These are phyloP conservation scores for Drosophila monieri DNA, from an alignment of 2,888 invertebrate species.

Conservation along the genomic window DNA sequence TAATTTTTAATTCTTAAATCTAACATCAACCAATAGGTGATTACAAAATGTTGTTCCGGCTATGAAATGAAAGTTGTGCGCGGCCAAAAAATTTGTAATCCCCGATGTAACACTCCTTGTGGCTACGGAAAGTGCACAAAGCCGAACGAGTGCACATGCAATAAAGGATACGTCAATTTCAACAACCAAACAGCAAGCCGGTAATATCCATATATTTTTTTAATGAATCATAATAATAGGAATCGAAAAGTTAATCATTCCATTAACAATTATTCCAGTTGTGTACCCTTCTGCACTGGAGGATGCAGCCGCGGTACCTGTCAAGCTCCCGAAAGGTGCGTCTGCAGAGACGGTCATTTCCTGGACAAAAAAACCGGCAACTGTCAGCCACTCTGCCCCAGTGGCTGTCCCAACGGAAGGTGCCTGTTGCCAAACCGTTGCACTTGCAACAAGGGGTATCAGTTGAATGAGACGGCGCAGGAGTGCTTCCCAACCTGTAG, in stretches of 20 bases:
- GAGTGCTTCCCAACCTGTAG: slow-evolving; percentile 72
- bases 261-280: slow-evolving; percentile 50
- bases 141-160: slow-evolving; percentile 83
- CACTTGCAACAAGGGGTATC: slow-evolving; percentile 85
- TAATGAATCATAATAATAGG: neutral
- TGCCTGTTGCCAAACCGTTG: slow-evolving; percentile 86
- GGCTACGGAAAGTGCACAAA: slow-evolving; percentile 69
- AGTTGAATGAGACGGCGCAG: slow-evolving; percentile 68
- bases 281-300: slow-evolving; percentile 76
- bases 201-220: slow-evolving; percentile 29
- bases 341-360: slow-evolving; percentile 57
- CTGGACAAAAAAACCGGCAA: slow-evolving; percentile 43
- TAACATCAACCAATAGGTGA: neutral
- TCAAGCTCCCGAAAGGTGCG: slow-evolving; percentile 69
- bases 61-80: slow-evolving; percentile 25
- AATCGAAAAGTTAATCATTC: neutral
- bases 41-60: slow-evolving; percentile 56
- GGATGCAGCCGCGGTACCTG: slow-evolving; percentile 78
- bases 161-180: slow-evolving; percentile 79
- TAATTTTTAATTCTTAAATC: neutral
- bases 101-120: slow-evolving; percentile 63
- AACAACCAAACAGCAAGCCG: slow-evolving; percentile 35
- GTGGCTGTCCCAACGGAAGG: slow-evolving; percentile 76
- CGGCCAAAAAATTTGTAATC: slow-evolving; percentile 42
- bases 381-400: slow-evolving; percentile 76